These are phyloP conservation scores for Escarpia spicata DNA, from an alignment of 2,888 invertebrate species.

Conservation along the genomic window DNA sequence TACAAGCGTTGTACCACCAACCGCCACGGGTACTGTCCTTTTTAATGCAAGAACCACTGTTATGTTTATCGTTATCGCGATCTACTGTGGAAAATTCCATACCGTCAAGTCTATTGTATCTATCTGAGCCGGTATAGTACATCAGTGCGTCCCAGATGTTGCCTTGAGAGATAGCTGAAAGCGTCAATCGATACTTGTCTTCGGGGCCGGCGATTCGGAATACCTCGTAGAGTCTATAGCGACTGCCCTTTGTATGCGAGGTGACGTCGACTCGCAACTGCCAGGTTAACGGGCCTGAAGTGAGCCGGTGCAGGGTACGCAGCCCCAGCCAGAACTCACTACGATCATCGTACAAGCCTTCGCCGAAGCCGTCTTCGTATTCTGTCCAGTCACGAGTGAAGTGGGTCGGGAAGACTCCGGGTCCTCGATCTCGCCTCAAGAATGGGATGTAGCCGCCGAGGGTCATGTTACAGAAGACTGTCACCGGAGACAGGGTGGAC, in stretches of 20 bases:
- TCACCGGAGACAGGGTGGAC: not conserved
- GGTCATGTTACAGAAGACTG: not conserved
- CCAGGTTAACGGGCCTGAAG: not conserved
- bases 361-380: not conserved
- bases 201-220: conserved; percentile 1
- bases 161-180: not conserved
- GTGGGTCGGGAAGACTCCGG: not conserved
- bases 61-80: too few relatives aligned
- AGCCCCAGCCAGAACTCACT: not conserved
- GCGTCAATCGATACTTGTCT: not conserved
- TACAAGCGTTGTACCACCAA: too few relatives aligned
- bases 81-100: too few relatives aligned
- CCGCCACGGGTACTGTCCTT: too few relatives aligned
- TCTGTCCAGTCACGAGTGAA: not conserved
- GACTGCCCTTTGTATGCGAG: not conserved
- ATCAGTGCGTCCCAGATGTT: not conserved
- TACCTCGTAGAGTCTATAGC: not conserved
- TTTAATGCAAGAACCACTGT: too few relatives aligned
- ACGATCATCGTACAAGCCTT: not conserved
- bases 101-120: too few relatives aligned
- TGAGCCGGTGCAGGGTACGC: not conserved
- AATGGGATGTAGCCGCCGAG: not conserved
- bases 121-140: not conserved
- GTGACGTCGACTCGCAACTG: not conserved
- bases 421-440: not conserved